Evolutionary conservation across 2,797 vertebrate genomes (phyloP).

Genomic region (Coranthus polyacanthus): DNA sequence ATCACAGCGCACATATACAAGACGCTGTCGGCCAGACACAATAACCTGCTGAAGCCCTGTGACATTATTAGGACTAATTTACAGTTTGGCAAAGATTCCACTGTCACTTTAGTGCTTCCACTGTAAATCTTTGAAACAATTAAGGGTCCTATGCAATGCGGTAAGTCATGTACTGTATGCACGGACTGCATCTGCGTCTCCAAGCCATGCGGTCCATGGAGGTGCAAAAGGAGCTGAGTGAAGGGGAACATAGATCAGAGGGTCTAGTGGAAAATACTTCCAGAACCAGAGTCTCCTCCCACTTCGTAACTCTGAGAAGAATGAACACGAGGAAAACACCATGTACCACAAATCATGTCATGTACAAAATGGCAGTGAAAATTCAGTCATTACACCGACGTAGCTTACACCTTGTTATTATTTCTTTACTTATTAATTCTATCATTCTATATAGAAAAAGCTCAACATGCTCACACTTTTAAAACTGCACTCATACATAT

Average conservation of each 20-base stretch:
- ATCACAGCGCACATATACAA: neutral
- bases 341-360: too few relatives aligned
- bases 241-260: neutral
- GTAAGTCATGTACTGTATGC: neutral
- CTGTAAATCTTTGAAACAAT: conserved; percentile 3
- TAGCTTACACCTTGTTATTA: too few relatives aligned
- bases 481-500: too few relatives aligned
- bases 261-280: too few relatives aligned
- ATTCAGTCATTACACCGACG: too few relatives aligned
- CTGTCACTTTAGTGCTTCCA: neutral
- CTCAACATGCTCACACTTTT: too few relatives aligned
- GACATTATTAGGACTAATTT: conserved; percentile 31
- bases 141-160: neutral
- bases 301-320: too few relatives aligned
- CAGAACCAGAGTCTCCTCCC: too few relatives aligned
- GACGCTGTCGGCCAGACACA: conserved; percentile 9
- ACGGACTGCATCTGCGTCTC: neutral
- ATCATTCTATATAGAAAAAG: too few relatives aligned
- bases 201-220: neutral
- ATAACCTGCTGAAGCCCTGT: neutral
- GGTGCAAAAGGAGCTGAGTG: neutral
- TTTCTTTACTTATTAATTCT: too few relatives aligned
- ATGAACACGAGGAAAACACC: too few relatives aligned
- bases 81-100: conserved; percentile 17
- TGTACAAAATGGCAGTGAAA: too few relatives aligned